phyloP scores from a whole-genome alignment of 2,888 invertebrate genomes.

The Plagodis dolabraria region DNA sequence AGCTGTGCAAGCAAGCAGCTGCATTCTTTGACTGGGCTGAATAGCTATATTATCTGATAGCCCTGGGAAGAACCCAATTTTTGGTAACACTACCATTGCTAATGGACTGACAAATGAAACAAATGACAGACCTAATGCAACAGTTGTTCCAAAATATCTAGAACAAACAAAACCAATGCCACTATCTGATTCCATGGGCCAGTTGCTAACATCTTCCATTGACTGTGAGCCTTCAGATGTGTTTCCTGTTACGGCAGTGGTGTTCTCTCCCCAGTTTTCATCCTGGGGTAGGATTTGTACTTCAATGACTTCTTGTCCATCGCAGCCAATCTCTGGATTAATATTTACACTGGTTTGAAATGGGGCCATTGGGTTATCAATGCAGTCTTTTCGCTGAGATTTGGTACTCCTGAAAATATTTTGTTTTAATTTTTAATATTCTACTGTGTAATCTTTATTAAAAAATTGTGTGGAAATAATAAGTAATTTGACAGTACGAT shows the following conservation, averaged over 20 bases:
- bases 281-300: slow-evolving; percentile 98
- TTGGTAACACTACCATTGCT: slow-evolving; percentile 97
- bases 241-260: slow-evolving; percentile 98
- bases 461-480: no score
- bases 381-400: slow-evolving; percentile 86
- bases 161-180: slow-evolving; percentile 91
- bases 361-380: slow-evolving; percentile 90
- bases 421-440: no score
- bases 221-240: slow-evolving; percentile 98
- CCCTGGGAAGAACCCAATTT: slow-evolving; percentile 93
- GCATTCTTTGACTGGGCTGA: slow-evolving; percentile 88
- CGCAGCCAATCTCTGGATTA: slow-evolving; percentile 89
- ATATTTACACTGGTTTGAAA: slow-evolving; percentile 94
- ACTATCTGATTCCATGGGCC: slow-evolving; percentile 90
- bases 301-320: slow-evolving; percentile 96
- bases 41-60: slow-evolving; percentile 88
- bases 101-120: slow-evolving; percentile 96
- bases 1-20: slow-evolving; percentile 92
- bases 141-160: slow-evolving; percentile 92
- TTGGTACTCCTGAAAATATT: slow-evolving; percentile 84
- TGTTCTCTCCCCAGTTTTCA: slow-evolving; percentile 99
- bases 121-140: slow-evolving; percentile 91
- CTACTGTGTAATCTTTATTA: no score
- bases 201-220: slow-evolving; percentile 94
- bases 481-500: no score